phyloP scores from a whole-genome alignment of 2,113 vertebrate genomes.

The Bufo bufo region DNA sequence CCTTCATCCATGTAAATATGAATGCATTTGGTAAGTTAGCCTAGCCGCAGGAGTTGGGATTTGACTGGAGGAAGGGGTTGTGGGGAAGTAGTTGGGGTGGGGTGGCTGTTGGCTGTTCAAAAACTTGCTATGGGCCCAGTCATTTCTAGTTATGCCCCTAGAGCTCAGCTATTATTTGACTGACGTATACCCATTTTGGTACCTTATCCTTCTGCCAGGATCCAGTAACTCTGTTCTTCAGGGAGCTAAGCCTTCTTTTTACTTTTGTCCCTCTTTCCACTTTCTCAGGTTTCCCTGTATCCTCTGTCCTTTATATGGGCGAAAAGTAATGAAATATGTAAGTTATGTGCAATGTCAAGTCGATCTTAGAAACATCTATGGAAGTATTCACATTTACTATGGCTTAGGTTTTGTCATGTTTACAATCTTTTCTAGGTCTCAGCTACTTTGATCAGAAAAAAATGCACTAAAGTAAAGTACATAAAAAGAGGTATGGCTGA shows the following conservation, averaged over 20 bases:
- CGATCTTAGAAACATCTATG: not conserved
- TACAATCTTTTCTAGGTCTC: not conserved
- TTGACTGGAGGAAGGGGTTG: too few species aligned
- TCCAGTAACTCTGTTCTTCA: constrained; percentile 85
- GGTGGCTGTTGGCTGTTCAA: too few species aligned
- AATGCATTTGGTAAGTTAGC: too few species aligned
- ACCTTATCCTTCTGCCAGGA: constrained; percentile 96
- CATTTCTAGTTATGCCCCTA: too few species aligned
- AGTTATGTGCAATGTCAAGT: not conserved
- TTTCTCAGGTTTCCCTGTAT: constrained; percentile 76
- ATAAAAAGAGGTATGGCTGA: too few species aligned
- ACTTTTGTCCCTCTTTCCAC: constrained; percentile 83
- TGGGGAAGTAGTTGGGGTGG: too few species aligned
- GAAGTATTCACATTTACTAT: not conserved
- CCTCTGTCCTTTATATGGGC: constrained; percentile 75
- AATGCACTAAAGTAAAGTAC: not conserved
- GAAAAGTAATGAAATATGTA: constrained; percentile 11
- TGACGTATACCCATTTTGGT: not conserved
- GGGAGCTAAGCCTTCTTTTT: constrained; percentile 87
- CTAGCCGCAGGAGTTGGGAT: too few species aligned
- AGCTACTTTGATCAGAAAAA: not conserved
- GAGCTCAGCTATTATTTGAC: too few species aligned
- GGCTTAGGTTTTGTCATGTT: not conserved
- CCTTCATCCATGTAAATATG: too few species aligned
- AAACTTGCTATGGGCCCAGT: too few species aligned